Conservation (phyloP, 2,888 invertebrate species). For the Pandemis corylana region DNA sequence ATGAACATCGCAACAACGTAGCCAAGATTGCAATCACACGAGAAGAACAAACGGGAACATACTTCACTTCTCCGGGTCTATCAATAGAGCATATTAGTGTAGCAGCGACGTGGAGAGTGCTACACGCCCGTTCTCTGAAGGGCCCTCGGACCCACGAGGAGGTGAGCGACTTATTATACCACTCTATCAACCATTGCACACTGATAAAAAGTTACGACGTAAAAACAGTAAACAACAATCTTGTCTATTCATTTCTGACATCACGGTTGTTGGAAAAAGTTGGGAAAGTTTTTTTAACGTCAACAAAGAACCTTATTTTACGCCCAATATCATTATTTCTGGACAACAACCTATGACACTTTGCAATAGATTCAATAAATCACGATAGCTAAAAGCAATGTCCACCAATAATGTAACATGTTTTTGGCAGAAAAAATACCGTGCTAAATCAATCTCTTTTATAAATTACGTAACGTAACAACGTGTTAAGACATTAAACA, state of each 20-base stretch:
- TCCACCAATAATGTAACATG: conserved; percentile 16
- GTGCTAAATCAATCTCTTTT: background rate
- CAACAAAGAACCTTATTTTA: conserved; percentile 4
- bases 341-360: conserved; percentile 45
- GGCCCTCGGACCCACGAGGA: conserved; percentile 47
- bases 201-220: conserved; percentile 4
- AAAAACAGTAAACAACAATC: conserved; percentile 5
- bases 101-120: conserved; percentile 47
- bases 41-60: conserved; percentile 48
- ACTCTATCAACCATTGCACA: conserved; percentile 33
- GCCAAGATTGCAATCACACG: conserved; percentile 43
- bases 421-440: background rate
- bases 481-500: background rate
- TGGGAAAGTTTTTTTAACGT: background rate
- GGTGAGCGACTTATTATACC: conserved; percentile 39
- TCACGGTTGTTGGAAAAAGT: background rate
- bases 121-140: conserved; percentile 45
- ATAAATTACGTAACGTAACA: conserved; percentile 14
- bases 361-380: conserved; percentile 67
- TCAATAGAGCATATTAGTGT: conserved; percentile 60
- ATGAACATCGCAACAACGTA: conserved; percentile 10
- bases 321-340: conserved; percentile 16
- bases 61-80: conserved; percentile 49
- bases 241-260: background rate
- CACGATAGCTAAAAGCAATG: conserved; percentile 48